Evolutionary conservation across 2,113 vertebrate species (phyloP).

Genomic region (Phrynosoma platyrhinos): DNA sequence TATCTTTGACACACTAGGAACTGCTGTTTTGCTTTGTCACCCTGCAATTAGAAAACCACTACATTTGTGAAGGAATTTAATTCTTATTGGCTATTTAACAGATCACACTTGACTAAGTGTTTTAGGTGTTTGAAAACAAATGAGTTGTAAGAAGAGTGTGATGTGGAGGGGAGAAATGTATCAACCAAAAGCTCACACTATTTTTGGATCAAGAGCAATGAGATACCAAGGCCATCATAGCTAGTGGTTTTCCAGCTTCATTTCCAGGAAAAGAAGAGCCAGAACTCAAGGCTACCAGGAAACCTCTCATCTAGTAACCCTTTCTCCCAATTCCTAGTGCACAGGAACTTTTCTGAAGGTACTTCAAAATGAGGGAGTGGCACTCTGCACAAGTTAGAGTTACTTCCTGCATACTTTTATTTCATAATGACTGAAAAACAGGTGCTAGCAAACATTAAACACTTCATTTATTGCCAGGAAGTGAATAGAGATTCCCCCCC

Average conservation of each 20-base stretch:
- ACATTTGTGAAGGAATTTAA: conserved; percentile 54
- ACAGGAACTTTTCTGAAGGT: not conserved
- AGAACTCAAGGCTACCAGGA: not conserved
- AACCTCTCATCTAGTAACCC: not conserved
- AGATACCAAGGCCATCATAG: rapidly evolving
- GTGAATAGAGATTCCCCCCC: rapidly evolving
- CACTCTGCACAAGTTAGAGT: not conserved
- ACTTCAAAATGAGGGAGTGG: not conserved
- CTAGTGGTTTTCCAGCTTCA: not conserved
- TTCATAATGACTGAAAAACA: not conserved
- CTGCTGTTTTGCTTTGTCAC: conserved; percentile 47
- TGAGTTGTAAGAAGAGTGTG: conserved; percentile 21
- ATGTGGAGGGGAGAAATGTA: not conserved
- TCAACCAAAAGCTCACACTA: not conserved
- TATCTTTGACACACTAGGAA: not conserved
- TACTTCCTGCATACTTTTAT: not conserved
- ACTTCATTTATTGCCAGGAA: not conserved
- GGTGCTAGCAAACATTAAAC: not conserved
- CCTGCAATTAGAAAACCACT: conserved; percentile 36
- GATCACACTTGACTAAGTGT: not conserved
- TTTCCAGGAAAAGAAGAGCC: not conserved
- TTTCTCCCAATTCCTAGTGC: not conserved
- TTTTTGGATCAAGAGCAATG: not conserved
- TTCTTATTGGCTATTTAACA: conserved; percentile 50
- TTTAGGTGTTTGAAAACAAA: conserved; percentile 63